Base-by-base conservation (phyloP, 2,888 invertebrate genomes). In the Chydorus sphaericus region DNA sequence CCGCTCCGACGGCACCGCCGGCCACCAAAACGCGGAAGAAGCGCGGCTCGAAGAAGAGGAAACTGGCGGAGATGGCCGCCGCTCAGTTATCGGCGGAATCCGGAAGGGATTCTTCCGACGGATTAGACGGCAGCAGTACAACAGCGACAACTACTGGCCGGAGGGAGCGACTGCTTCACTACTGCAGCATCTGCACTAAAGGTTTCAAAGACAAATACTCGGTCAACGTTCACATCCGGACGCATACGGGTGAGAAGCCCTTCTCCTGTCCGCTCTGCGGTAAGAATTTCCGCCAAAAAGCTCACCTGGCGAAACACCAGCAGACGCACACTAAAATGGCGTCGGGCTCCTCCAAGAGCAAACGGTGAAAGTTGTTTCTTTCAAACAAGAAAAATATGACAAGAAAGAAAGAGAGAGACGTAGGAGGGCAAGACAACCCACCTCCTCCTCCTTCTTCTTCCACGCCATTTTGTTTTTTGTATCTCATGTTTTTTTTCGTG, bases 221-320 rank as follows among this genome's bases (percentile, higher is more conserved):
- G 59, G 91, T 97, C 56, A 96, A 96, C 69, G 96, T 96, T 49
- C 97, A 97, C 71, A 89, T 96, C 63, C 78, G 96, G 63, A 96
- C 96, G 28, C 97, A 97, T 69, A 96, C 96, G 0, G 96, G 94
- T 0, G 96, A 97, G 71, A 96, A 97, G 67, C 96, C 97, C 0
- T 97, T 97, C 71, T 80, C 87, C 33, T 97, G 97, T 70, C 84
- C 85, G 18, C 77, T 93, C 57, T 97, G 97, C 69, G 90, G 90
- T 61, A 92, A 90, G 70, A 87, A 86, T 66, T 91, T 91, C 73
- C 78, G 90, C 51, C 90, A 91, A 70, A 91, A 91, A 67, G 90
- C 90, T 1, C 90, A 91, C 66, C 75, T 91, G 63, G 90, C 90
- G 59, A 91, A 91, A 69, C 90, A 91, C 72, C 88, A 90, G 68